Base-by-base conservation (phyloP, 2,888 invertebrate genomes). In the Nephrotoma guestfalica region DNA sequence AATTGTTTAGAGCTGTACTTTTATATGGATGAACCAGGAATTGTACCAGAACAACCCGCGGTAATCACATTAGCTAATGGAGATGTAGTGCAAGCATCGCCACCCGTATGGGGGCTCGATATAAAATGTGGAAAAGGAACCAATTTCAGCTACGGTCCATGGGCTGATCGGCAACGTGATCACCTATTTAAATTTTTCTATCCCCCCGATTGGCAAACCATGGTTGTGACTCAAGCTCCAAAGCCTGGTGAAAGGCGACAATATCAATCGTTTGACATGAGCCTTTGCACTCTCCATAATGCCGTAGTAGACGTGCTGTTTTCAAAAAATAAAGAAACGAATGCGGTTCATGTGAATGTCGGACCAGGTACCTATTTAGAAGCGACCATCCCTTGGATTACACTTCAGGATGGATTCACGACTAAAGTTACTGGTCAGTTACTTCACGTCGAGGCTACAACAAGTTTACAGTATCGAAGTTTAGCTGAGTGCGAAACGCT, bases 161-260 rank as follows among this genome's bases (percentile, higher is more conserved):
- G 99, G 99, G 99, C 99, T 3, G 99, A 99, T 90, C 94, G 98
- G 86, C 99, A 99, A 91, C 94, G 99, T 88, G 98, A 98, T 90
- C 95, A 97, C 91, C 93, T 99, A 45, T 99, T 97, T 92, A 97
- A 95, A 92, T 98, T 99, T 91, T 99, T 99, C 92, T 99, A 97
- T 90, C 99, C 98, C 6, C 95, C 96, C 88, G 96, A 97, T 90
- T 97, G 95, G 92, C 94, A 96, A 89, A 94, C 95, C 87, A 93
- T 97, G 90, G 94, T 95, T 91, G 94, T 96, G 0, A 97, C 97
- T 0, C 94, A 95, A 87, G 94, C 95, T 84, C 96, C 97, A 0
- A 94, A 95, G 89, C 96, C 98, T 0, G 98, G 98, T 0, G 97
- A 98, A 89, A 93, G 95, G 89, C 93, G 99, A 88, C 95, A 96